Percentiles rank a stretch among this genome's conserved stretches.
These are phyloP conservation scores for Hippotragus niger DNA, from an alignment of 2,113 vertebrate species.

Conservation along the genomic window DNA sequence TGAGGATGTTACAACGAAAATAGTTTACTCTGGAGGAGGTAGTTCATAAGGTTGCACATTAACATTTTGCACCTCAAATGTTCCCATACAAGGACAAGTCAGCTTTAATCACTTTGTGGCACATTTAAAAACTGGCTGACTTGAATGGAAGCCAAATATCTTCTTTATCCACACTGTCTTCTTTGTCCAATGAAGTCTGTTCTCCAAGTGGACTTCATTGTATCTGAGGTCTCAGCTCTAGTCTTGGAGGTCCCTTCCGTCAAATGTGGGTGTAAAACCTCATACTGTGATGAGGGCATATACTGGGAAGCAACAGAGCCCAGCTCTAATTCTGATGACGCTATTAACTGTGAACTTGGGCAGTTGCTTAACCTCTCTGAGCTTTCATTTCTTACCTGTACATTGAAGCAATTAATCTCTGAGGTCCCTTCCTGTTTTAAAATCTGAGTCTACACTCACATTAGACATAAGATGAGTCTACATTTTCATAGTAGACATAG, in stretches of 20 bases:
- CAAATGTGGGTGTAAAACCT: not conserved
- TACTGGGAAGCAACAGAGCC: not conserved
- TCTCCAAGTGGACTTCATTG: not conserved
- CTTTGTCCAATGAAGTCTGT: not conserved
- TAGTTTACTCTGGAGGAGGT: not conserved
- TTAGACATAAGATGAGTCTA: not conserved
- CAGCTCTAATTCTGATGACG: not conserved
- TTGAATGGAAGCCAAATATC: not conserved
- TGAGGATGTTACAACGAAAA: conserved; percentile 20
- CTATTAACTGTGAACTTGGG: not conserved
- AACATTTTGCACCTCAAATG: not conserved
- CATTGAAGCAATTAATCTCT: not conserved
- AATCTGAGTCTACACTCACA: not conserved
- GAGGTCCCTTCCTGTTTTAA: not conserved
- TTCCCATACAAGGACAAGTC: not conserved
- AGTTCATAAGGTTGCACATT: not conserved
- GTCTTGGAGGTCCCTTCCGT: not conserved
- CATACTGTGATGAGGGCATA: not conserved
- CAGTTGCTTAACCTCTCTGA: not conserved
- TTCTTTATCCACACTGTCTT: not conserved
- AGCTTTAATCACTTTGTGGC: not conserved
- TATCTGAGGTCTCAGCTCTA: not conserved
- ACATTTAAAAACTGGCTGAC: not conserved
- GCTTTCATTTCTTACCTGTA: not conserved
- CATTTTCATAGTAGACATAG: not conserved